Conservation (phyloP, 2,797 vertebrate genomes). For the Microctenopoma steveboyesi region DNA sequence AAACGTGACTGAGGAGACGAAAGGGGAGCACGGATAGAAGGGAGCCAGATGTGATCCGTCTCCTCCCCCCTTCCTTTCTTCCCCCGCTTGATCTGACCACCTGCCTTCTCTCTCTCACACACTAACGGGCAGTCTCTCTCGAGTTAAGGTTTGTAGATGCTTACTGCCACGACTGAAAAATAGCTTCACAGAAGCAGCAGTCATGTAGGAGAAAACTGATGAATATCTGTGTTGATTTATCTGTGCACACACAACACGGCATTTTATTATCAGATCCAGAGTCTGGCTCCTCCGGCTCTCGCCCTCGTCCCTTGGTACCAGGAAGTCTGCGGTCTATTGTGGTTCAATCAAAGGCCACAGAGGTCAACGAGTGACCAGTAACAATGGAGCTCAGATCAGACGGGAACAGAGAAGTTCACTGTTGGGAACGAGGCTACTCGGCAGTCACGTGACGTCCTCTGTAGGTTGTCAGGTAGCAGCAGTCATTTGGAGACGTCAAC, state of each 20-base stretch:
- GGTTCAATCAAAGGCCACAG: constrained; percentile 35
- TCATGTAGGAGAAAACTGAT: neutral
- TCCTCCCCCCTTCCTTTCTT: constrained; percentile 18
- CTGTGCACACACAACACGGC: neutral
- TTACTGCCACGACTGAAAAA: neutral
- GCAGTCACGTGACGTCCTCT: constrained; percentile 20
- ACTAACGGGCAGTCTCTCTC: constrained; percentile 2
- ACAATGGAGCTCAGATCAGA: constrained; percentile 66
- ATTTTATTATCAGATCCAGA: neutral
- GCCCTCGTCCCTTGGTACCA: constrained; percentile 44
- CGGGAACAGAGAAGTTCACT: constrained; percentile 48
- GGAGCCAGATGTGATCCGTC: constrained; percentile 49
- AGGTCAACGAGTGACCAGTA: constrained; percentile 45
- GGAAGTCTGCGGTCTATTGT: constrained; percentile 59
- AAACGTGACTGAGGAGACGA: constrained; percentile 35
- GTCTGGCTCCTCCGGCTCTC: constrained; percentile 6
- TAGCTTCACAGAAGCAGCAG: neutral
- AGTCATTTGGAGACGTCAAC: too few species aligned
- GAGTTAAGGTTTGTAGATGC: constrained; percentile 8
- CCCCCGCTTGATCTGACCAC: constrained; percentile 51
- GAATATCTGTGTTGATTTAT: constrained; percentile 4
- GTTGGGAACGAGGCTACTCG: constrained; percentile 54
- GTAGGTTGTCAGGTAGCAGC: neutral
- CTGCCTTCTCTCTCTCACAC: constrained; percentile 26
- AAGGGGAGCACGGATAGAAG: constrained; percentile 18